Evolutionary conservation across 2,888 invertebrate species (phyloP).

Genomic region (Salpingus planirostris): DNA sequence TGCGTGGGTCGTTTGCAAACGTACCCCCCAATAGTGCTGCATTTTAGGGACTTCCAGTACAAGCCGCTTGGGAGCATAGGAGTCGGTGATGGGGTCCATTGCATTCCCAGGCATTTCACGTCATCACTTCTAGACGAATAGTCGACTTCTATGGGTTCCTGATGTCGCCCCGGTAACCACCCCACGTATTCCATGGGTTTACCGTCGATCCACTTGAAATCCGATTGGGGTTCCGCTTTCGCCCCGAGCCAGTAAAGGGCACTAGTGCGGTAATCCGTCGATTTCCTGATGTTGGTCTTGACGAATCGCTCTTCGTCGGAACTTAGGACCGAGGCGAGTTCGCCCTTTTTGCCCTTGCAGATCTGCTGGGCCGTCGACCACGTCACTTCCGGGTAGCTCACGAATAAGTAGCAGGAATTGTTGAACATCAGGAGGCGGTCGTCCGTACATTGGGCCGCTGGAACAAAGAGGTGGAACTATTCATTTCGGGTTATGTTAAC

Average conservation of each 20-base stretch:
- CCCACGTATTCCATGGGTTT: constrained; percentile 48
- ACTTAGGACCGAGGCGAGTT: constrained; percentile 59
- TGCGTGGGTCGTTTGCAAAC: constrained; percentile 44
- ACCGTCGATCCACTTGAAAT: constrained; percentile 60
- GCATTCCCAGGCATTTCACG: constrained; percentile 45
- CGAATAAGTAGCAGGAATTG: constrained; percentile 66
- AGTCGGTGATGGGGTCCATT: constrained; percentile 60
- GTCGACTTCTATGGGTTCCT: constrained; percentile 36
- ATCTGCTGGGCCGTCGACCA: constrained; percentile 63
- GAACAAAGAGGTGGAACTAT: constrained; percentile 19
- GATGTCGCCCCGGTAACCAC: constrained; percentile 55
- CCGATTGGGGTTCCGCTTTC: constrained; percentile 37
- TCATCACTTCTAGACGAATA: constrained; percentile 18
- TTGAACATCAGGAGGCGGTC: constrained; percentile 60
- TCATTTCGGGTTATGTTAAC: too few species aligned
- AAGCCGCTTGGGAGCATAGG: constrained; percentile 59
- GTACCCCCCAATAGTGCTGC: constrained; percentile 58
- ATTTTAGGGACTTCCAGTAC: constrained; percentile 59
- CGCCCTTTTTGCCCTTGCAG: constrained; percentile 63
- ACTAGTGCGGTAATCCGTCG: constrained; percentile 62
- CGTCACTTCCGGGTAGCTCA: constrained; percentile 67
- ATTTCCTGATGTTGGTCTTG: constrained; percentile 57
- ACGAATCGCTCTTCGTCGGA: constrained; percentile 63
- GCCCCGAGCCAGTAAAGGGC: constrained; percentile 70
- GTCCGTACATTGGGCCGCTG: constrained; percentile 62